These are phyloP conservation scores for Drosophila kuntzei DNA, from an alignment of 2,888 invertebrate species.

Conservation along the genomic window DNA sequence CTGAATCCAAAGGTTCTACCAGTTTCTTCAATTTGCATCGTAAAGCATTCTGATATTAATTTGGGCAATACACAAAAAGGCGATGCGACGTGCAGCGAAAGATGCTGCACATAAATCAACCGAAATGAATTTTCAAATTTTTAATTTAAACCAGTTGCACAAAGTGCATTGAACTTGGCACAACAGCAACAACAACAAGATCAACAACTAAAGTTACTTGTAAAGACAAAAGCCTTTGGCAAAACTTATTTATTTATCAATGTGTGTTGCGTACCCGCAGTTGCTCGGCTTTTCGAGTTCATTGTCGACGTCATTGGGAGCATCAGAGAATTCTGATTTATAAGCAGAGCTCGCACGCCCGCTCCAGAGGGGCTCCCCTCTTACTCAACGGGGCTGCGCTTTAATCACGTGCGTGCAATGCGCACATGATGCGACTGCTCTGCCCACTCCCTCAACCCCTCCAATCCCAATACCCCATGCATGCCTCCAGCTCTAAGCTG, in stretches of 20 bases:
- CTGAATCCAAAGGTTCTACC: conserved; percentile 11
- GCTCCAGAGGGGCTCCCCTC: conserved; percentile 18
- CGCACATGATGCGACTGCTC: conserved; percentile 73
- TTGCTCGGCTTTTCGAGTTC: conserved; percentile 51
- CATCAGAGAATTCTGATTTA: conserved; percentile 78
- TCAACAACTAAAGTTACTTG: conserved; percentile 20
- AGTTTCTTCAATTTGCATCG: conserved; percentile 46
- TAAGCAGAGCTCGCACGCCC: conserved; percentile 60
- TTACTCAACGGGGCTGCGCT: conserved; percentile 76
- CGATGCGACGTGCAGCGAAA: conserved; percentile 36
- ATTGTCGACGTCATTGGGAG: conserved; percentile 71
- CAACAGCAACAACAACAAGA: conserved; percentile 14
- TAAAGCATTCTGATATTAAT: conserved; percentile 60
- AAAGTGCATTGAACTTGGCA: conserved; percentile 72
- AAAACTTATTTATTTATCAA: conserved; percentile 81
- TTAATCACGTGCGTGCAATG: conserved; percentile 80
- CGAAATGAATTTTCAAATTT: conserved; percentile 68
- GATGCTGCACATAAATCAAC: conserved; percentile 67
- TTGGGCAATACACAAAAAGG: conserved; percentile 42
- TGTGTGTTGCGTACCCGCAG: conserved; percentile 69
- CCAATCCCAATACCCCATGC: conserved; percentile 57
- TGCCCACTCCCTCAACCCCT: not conserved
- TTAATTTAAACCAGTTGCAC: conserved; percentile 79
- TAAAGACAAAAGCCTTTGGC: conserved; percentile 78
- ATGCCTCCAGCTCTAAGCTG: conserved; percentile 52